Percentiles rank a stretch among this genome's conserved stretches.
phyloP scores from a whole-genome alignment of 1,140 invertebrate genomes.

The Magallana gigas region DNA sequence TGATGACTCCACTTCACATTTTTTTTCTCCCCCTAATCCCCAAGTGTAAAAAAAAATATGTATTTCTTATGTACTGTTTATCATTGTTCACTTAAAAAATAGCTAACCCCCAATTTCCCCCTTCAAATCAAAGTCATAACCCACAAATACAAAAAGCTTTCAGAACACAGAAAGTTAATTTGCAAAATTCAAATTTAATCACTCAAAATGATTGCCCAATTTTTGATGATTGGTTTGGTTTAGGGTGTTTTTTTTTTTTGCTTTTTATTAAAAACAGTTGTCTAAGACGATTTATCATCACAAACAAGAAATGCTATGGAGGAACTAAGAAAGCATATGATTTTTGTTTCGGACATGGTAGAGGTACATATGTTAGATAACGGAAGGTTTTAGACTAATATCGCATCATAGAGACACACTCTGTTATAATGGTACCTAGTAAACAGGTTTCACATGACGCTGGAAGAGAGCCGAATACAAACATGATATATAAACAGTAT shows the following conservation, averaged over 20 bases:
- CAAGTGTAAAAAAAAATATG: not conserved
- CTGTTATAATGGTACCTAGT: not conserved
- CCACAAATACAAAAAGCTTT: too few species aligned
- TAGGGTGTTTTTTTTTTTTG: too few species aligned
- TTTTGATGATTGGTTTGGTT: too few species aligned
- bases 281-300: too few species aligned
- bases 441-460: conserved; percentile 33
- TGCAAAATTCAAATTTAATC: too few species aligned
- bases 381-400: not conserved
- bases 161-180: too few species aligned
- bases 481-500: conserved; percentile 37
- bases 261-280: too few species aligned
- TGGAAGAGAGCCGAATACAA: not conserved
- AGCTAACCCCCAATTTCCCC: too few species aligned
- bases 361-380: conserved; percentile 31
- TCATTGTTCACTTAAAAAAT: not conserved
- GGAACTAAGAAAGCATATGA: not conserved
- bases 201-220: too few species aligned
- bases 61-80: conserved; percentile 2
- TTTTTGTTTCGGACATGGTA: conserved; percentile 22
- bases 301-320: too few species aligned
- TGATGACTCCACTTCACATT: conserved; percentile 8
- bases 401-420: conserved; percentile 22
- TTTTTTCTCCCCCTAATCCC: not conserved
- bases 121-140: too few species aligned